Conservation (phyloP, 2,888 invertebrate genomes). For the Blastobasis lacticolella region DNA sequence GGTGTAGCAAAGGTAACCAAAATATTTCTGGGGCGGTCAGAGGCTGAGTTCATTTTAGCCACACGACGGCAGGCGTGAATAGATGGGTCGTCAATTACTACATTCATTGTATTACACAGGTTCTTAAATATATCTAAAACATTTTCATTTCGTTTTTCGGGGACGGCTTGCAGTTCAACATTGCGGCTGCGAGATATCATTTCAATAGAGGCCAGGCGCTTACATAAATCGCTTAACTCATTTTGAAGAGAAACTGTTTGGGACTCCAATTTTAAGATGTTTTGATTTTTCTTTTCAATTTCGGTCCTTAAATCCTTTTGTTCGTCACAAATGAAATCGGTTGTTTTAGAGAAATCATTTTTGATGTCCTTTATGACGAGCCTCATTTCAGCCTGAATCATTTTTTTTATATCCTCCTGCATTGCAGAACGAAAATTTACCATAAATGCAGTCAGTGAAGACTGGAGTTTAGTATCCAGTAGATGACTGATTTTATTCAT, state of each 20-base stretch:
- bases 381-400: not conserved
- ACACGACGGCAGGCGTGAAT: slow-evolving; percentile 8
- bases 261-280: not conserved
- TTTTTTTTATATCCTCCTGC: not conserved
- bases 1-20: slow-evolving; percentile 6
- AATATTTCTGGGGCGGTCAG: slow-evolving; percentile 9
- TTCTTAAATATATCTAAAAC: slow-evolving; percentile 1
- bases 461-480: too few species aligned
- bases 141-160: slow-evolving; percentile 8
- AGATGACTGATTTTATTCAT: too few species aligned
- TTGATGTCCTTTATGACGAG: not conserved
- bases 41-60: slow-evolving; percentile 8
- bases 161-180: slow-evolving; percentile 10
- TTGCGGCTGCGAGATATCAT: slow-evolving; percentile 9
- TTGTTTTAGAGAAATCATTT: slow-evolving; percentile 4
- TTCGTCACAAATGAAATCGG: slow-evolving; percentile 4
- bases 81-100: not conserved
- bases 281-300: slow-evolving; percentile 2
- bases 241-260: slow-evolving; percentile 1
- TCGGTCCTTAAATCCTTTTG: not conserved
- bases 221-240: not conserved
- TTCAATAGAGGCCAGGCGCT: slow-evolving; percentile 4
- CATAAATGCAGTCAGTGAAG: not conserved
- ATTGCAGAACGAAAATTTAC: not conserved
- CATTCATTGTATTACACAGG: not conserved